These are phyloP conservation scores for Neoaliturus tenellus DNA, from an alignment of 2,888 invertebrate species.

Conservation along the genomic window DNA sequence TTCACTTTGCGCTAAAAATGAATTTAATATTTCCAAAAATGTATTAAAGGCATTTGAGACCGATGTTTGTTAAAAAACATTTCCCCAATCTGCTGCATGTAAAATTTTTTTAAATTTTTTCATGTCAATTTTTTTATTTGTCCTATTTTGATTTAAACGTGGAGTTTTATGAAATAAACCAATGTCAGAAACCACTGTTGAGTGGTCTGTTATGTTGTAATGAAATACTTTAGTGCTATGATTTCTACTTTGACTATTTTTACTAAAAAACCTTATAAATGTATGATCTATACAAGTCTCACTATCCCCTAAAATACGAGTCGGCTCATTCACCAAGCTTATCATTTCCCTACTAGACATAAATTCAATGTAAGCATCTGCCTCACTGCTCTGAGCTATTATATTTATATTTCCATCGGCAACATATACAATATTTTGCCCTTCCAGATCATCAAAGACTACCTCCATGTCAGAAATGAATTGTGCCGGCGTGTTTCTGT, in stretches of 20 bases:
- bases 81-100: background rate
- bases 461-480: background rate
- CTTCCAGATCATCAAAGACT: background rate
- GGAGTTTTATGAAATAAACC: background rate
- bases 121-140: background rate
- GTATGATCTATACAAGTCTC: background rate
- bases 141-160: background rate
- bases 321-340: background rate
- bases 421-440: background rate
- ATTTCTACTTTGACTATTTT: background rate
- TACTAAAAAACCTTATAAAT: slow-evolving; percentile 3
- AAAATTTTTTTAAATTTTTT: background rate
- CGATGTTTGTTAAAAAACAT: background rate
- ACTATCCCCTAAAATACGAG: background rate
- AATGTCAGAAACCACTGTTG: background rate
- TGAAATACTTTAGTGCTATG: background rate
- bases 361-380: background rate
- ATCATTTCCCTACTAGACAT: background rate
- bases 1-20: background rate
- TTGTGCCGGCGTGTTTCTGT: background rate
- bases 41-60: background rate
- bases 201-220: slow-evolving; percentile 26
- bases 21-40: background rate
- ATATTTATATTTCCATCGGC: background rate
- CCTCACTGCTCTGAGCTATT: background rate